These are phyloP conservation scores for Alviniconcha strummeri DNA, from an alignment of 2,888 invertebrate genomes.

Conservation along the genomic window DNA sequence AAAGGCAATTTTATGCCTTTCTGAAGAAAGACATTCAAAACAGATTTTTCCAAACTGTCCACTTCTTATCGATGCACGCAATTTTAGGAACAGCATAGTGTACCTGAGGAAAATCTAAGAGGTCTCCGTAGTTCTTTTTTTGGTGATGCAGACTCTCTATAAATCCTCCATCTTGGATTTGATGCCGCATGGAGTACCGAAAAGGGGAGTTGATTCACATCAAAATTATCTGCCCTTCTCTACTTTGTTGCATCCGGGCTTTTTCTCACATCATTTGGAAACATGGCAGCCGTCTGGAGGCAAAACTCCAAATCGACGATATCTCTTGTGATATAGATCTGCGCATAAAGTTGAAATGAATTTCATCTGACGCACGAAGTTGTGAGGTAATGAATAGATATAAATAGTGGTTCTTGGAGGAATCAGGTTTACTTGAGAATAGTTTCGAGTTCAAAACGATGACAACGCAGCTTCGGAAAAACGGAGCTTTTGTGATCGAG, in stretches of 20 bases:
- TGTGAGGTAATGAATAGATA: conserved; percentile 1
- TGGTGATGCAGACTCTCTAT: too few species aligned
- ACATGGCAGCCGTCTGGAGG: conserved; percentile 68
- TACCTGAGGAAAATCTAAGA: too few species aligned
- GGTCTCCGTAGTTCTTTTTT: too few species aligned
- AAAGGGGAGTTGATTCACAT: conserved; percentile 14
- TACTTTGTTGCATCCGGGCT: conserved; percentile 27
- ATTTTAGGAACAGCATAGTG: too few species aligned
- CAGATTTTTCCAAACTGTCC: too few species aligned
- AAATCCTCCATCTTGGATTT: conserved; percentile 33
- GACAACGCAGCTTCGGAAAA: conserved; percentile 4
- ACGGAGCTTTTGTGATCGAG: conserved; percentile 16
- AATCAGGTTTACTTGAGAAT: too few species aligned
- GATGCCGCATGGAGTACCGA: neutral
- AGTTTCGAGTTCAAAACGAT: neutral
- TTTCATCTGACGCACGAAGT: neutral
- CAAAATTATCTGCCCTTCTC: neutral
- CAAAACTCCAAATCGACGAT: conserved; percentile 36
- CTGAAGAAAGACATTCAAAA: too few species aligned
- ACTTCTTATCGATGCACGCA: too few species aligned
- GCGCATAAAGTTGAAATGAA: conserved; percentile 20
- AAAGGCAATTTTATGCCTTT: too few species aligned
- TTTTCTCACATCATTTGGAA: conserved; percentile 50
- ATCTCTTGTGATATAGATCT: conserved; percentile 19
- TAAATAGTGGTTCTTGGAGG: neutral